Percentiles rank a stretch among this genome's conserved stretches.
Conservation (phyloP, 2,888 invertebrate genomes). For the Ommatoiulus sabulosus region DNA sequence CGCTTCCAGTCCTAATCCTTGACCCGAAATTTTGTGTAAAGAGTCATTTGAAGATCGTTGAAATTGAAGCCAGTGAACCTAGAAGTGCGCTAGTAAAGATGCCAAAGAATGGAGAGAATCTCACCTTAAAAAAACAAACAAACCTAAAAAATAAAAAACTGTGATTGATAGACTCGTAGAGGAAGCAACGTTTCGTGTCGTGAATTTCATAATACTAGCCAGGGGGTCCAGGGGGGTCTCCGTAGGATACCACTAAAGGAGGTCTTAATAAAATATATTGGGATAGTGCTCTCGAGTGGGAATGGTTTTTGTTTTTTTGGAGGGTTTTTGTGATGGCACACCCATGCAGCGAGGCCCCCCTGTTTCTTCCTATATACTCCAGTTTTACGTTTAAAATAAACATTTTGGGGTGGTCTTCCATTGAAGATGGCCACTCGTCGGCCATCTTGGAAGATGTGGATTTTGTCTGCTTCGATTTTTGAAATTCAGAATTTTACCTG, state of each 20-base stretch:
- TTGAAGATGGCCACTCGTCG: background rate
- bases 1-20: background rate
- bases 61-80: constrained; percentile 48
- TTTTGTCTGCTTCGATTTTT: background rate
- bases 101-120: constrained; percentile 39
- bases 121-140: background rate
- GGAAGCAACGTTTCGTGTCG: background rate
- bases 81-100: constrained; percentile 31
- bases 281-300: background rate
- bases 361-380: background rate
- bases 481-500: too few species aligned
- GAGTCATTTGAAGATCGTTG: constrained; percentile 35
- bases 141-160: background rate
- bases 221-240: background rate
- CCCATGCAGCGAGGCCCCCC: constrained; percentile 9
- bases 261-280: constrained; percentile 10
- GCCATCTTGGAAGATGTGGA: background rate
- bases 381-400: background rate
- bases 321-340: background rate
- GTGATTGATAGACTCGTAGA: constrained; percentile 38
- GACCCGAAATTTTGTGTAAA: background rate
- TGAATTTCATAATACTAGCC: background rate
- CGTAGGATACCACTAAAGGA: background rate
- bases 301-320: background rate
- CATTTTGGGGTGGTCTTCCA: constrained; percentile 29